Conservation (phyloP, 2,113 vertebrate species). For the Galeopterus variegatus region DNA sequence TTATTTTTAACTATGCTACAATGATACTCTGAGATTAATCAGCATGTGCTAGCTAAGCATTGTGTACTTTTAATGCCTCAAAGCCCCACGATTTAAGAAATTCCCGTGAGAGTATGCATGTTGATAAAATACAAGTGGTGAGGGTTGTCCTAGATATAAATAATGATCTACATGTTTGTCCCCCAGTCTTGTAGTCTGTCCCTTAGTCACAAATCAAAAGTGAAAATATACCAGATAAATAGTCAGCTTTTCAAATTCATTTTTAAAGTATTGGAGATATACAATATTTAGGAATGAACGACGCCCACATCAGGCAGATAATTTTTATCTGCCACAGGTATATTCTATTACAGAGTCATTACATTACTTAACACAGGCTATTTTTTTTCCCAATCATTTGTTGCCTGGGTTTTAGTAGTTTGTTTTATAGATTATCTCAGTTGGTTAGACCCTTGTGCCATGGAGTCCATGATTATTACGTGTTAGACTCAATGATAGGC, state of each 20-base stretch:
- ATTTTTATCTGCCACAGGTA: background rate
- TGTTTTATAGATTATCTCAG: background rate
- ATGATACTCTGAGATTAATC: slow-evolving; percentile 18
- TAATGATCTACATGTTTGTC: background rate
- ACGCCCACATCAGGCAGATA: background rate
- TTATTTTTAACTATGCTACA: background rate
- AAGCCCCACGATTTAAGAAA: background rate
- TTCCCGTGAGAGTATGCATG: background rate
- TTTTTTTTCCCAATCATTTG: background rate
- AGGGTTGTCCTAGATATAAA: background rate
- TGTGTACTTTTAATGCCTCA: background rate
- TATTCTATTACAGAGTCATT: background rate
- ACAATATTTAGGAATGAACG: background rate
- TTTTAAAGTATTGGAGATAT: background rate
- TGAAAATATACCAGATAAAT: background rate
- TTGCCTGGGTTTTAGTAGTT: background rate
- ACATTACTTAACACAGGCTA: background rate
- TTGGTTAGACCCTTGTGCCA: background rate
- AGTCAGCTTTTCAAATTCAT: background rate
- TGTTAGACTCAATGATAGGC: background rate
- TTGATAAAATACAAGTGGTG: background rate
- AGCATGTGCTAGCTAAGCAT: background rate
- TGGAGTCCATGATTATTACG: background rate
- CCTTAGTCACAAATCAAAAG: background rate
- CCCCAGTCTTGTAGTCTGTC: background rate